Evolutionary conservation across 2,113 vertebrate genomes (phyloP).

Genomic region (Scopus umbretta): DNA sequence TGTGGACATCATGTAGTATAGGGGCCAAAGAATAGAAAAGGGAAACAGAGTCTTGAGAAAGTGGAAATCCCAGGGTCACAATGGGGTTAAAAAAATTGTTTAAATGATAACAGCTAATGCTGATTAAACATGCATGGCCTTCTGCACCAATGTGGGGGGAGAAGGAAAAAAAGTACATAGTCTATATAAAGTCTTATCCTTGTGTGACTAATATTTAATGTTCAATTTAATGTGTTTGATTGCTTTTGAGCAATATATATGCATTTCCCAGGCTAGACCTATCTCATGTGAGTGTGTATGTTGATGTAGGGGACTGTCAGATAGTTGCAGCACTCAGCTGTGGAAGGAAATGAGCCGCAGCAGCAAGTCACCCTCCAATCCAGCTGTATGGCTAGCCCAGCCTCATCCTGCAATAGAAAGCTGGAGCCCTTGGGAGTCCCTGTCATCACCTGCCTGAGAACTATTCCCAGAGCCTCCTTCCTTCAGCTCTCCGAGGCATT

Average conservation of each 20-base stretch:
- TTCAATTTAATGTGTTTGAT: background rate
- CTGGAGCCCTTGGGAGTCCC: background rate
- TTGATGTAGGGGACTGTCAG: background rate
- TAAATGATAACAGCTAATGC: background rate
- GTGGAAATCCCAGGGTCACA: background rate
- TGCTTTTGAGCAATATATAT: background rate
- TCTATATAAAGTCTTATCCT: background rate
- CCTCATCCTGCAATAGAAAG: background rate
- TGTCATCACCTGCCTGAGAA: background rate
- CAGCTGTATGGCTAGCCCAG: background rate
- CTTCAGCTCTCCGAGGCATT: background rate
- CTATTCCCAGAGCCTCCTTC: background rate
- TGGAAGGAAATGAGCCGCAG: background rate
- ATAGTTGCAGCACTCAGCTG: background rate
- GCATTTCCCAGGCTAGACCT: background rate
- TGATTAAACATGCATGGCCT: background rate
- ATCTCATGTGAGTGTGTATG: background rate
- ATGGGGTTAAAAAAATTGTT: background rate
- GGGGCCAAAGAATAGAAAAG: background rate
- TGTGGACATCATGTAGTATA: background rate
- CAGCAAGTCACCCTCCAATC: background rate
- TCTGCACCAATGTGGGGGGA: background rate
- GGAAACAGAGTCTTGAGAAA: background rate
- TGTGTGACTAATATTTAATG: background rate
- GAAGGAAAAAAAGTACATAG: background rate